phyloP scores from a whole-genome alignment of 2,888 invertebrate genomes.

The Empis livida region DNA sequence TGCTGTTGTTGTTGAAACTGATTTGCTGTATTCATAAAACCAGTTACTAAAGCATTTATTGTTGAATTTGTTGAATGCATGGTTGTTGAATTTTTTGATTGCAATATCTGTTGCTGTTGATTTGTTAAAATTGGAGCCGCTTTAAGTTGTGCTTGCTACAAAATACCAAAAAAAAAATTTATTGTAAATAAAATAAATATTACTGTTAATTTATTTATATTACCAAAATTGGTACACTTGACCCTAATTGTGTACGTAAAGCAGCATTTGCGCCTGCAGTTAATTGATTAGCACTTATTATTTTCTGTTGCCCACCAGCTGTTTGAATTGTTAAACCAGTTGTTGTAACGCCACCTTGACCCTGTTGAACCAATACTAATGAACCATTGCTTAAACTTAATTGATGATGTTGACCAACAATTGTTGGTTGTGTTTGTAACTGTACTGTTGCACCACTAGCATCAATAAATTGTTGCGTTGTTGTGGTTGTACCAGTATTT shows the following conservation, averaged over 20 bases:
- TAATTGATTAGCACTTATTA: slow-evolving; percentile 19
- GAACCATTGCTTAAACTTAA: slow-evolving; percentile 33
- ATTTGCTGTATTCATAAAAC: slow-evolving; percentile 70
- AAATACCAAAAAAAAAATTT: slow-evolving; percentile 8
- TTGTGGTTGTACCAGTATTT: slow-evolving; percentile 8
- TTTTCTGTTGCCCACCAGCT: slow-evolving; percentile 20
- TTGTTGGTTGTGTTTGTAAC: slow-evolving; percentile 17
- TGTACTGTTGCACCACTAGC: slow-evolving; percentile 21
- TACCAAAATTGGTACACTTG: slow-evolving; percentile 55
- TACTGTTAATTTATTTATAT: slow-evolving; percentile 18
- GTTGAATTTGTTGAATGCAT: slow-evolving; percentile 39
- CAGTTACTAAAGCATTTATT: slow-evolving; percentile 65
- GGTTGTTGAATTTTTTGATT: slow-evolving; percentile 18
- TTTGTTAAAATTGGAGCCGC: slow-evolving; percentile 30
- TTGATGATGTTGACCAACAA: slow-evolving; percentile 25
- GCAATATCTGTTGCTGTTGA: slow-evolving; percentile 24
- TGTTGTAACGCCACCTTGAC: slow-evolving; percentile 17
- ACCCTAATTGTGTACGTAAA: slow-evolving; percentile 29
- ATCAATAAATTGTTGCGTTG: slow-evolving; percentile 21
- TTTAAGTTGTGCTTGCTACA: slow-evolving; percentile 57
- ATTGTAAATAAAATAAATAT: no score
- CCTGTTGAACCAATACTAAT: slow-evolving; percentile 31
- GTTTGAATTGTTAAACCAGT: slow-evolving; percentile 31
- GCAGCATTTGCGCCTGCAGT: slow-evolving; percentile 34
- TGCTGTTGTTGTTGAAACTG: slow-evolving; percentile 54